These are phyloP conservation scores for Melanotaenia maccullochi DNA, from an alignment of 2,797 vertebrate species.

Conservation along the genomic window DNA sequence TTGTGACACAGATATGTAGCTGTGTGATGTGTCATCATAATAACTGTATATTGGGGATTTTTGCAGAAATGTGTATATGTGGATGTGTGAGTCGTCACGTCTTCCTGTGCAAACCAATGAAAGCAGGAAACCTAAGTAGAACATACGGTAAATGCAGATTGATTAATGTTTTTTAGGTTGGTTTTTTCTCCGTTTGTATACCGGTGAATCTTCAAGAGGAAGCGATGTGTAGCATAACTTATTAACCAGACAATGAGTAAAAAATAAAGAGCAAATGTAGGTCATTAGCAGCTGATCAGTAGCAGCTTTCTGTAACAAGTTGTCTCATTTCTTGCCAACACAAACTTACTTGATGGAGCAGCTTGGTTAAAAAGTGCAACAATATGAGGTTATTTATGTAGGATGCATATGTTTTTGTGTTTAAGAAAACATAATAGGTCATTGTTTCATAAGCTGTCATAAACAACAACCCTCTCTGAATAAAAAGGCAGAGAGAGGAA, in stretches of 20 bases:
- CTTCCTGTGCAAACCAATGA: slow-evolving; percentile 29
- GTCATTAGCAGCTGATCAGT: slow-evolving; percentile 46
- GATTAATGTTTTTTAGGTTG: slow-evolving; percentile 4
- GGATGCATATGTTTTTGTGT: slow-evolving; percentile 12
- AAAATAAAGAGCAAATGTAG: slow-evolving; percentile 14
- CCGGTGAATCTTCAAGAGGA: slow-evolving; percentile 22
- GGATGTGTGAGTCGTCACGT: slow-evolving; percentile 6
- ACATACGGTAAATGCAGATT: slow-evolving; percentile 9
- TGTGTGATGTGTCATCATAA: slow-evolving; percentile 48
- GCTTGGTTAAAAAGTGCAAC: slow-evolving; percentile 23
- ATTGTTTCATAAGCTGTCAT: slow-evolving; percentile 10
- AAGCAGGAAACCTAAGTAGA: slow-evolving; percentile 20
- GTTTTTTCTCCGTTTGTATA: not conserved
- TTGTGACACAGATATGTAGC: slow-evolving; percentile 58
- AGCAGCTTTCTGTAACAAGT: slow-evolving; percentile 28
- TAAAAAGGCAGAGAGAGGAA: slow-evolving; percentile 34
- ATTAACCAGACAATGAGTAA: slow-evolving; percentile 7
- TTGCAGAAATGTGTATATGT: slow-evolving; percentile 28
- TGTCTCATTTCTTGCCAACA: slow-evolving; percentile 51
- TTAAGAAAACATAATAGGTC: not conserved
- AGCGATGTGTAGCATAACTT: slow-evolving; percentile 12
- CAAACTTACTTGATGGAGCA: slow-evolving; percentile 38
- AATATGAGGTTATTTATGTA: slow-evolving; percentile 12
- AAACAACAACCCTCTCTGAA: slow-evolving; percentile 19
- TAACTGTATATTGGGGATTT: slow-evolving; percentile 35